Base-by-base conservation (phyloP, 2,113 vertebrate genomes). In the Xiphorhynchus elegans region DNA sequence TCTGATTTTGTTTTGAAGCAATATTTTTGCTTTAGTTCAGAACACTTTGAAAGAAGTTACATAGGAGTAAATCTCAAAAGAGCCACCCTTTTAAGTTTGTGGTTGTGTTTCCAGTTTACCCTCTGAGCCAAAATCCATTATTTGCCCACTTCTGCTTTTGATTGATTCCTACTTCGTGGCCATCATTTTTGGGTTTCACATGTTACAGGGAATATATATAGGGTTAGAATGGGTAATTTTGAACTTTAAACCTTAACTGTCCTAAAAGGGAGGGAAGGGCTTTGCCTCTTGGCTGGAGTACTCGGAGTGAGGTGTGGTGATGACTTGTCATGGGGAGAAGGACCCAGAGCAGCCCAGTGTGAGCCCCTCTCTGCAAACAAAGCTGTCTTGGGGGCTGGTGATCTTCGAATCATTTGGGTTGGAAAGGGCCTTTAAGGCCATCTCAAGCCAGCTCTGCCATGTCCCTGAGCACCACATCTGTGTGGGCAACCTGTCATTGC, bases 291-390 rank as follows among this genome's bases (percentile, higher is more conserved):
- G 39, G 28, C 17, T 4, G 1, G 14, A 47, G 4, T n/a, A 26
- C 11, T 10, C 6, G 9, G 17, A 14, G 26, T 39, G 28, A 31
- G 0, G 3, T 37, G 4, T 0, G 1, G 23, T 19, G 29, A 56
- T 17, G 49, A 37, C 15, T 44, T 39, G 4, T 4, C 77, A 15
- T 33, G 44, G 25, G 44, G 68, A 85, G 44, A 72, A 11, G 21
- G 11, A 62, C 18, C 24, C 21, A 1, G 17, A 15, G 35, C 37
- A 44, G 26, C 37, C 18, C 0, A 2, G 5, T 23, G 15, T 7
- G 20, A 85, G 31, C 23, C 11, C 50, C 11, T 76, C 25, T 63
- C 52, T 77, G 46, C 40, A 80, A 63, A 35, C 7, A 58, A 52
- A 77, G 40, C 12, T 40, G 11, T 84, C 63, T 70, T 3, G 2